phyloP scores from a whole-genome alignment of 2,113 vertebrate genomes.

The Hydrochoerus hydrochaeris region DNA sequence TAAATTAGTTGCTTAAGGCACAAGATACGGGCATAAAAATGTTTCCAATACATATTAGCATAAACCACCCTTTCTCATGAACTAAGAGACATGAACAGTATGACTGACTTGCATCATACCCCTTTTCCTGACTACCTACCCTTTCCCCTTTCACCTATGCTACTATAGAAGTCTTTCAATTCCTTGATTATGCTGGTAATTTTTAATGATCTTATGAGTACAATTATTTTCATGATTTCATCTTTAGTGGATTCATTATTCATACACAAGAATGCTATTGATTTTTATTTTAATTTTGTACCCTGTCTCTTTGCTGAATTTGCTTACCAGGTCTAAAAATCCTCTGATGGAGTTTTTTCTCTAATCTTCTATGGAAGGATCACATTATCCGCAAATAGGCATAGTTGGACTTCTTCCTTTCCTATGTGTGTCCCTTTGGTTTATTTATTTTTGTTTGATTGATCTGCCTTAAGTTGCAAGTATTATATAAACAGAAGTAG shows the following conservation, averaged over 20 bases:
- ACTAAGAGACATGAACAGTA: no score
- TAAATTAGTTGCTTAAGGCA: no score
- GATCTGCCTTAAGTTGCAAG: neutral
- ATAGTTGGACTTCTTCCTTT: neutral
- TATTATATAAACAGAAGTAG: neutral
- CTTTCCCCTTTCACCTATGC: no score
- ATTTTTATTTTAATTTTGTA: neutral
- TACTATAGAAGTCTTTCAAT: neutral
- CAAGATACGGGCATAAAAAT: no score
- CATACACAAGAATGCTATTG: neutral
- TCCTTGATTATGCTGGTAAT: neutral
- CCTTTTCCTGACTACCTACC: no score
- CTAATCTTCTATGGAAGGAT: neutral
- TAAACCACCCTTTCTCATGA: no score
- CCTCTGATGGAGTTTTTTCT: neutral
- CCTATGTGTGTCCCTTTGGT: neutral
- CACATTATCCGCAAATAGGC: neutral
- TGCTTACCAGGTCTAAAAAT: neutral
- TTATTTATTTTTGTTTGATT: neutral
- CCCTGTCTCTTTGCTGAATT: neutral
- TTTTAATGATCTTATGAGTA: neutral
- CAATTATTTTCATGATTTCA: neutral
- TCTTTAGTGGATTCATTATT: neutral
- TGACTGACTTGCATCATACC: no score
- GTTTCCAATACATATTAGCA: no score